Evolutionary conservation across 2,113 vertebrate species (phyloP).

Genomic region (Trochalopteron elliotii): DNA sequence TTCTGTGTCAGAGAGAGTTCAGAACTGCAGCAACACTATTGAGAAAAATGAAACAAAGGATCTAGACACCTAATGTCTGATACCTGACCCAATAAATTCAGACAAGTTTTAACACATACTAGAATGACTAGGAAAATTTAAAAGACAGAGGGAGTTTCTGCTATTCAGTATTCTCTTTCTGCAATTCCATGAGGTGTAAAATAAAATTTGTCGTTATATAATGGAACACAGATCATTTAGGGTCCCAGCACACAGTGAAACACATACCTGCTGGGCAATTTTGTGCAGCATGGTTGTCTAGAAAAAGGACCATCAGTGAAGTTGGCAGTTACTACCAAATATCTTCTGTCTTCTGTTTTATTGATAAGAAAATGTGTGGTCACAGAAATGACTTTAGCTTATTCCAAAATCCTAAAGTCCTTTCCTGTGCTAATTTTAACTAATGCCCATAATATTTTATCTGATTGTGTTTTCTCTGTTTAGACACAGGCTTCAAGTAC

Average conservation of each 20-base stretch:
- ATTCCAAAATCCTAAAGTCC: neutral
- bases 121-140: neutral
- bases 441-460: neutral
- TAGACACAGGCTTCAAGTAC: neutral
- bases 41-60: neutral
- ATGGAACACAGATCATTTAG: neutral
- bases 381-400: neutral
- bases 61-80: neutral
- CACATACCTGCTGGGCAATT: neutral
- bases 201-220: neutral
- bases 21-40: neutral
- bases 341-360: neutral
- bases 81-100: neutral
- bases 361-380: neutral
- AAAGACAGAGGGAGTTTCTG: neutral
- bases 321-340: neutral
- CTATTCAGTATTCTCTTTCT: neutral
- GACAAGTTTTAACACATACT: neutral
- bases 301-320: neutral
- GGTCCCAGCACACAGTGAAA: neutral
- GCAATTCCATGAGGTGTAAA: neutral
- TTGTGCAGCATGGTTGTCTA: neutral
- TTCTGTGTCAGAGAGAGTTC: neutral
- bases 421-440: neutral
- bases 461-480: neutral